Evolutionary conservation across 2,888 invertebrate genomes (phyloP).

Genomic region (Cheilosia variabilis): DNA sequence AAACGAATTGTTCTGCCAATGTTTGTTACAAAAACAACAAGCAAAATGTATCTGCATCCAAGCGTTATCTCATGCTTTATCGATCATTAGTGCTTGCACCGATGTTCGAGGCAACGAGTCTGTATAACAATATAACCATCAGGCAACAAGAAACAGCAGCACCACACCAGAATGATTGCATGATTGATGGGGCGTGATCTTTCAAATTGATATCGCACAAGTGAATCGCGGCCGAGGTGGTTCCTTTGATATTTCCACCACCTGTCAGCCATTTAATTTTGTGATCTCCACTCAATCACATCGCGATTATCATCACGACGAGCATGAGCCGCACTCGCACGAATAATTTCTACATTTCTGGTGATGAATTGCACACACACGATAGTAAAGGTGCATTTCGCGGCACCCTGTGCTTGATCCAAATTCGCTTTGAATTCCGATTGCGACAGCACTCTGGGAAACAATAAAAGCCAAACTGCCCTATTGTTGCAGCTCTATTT

Average conservation of each 20-base stretch:
- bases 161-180: constrained; percentile 31
- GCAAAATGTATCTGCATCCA: constrained; percentile 16
- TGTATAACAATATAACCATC: not conserved
- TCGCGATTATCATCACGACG: constrained; percentile 18
- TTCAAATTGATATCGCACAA: constrained; percentile 61
- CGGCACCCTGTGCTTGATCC: constrained; percentile 30
- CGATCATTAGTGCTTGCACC: constrained; percentile 62
- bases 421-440: constrained; percentile 6
- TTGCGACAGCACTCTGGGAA: constrained; percentile 19
- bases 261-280: constrained; percentile 46
- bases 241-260: constrained; percentile 58
- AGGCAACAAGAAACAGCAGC: constrained; percentile 41
- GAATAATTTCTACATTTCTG: not conserved
- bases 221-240: constrained; percentile 38
- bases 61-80: constrained; percentile 64
- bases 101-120: constrained; percentile 18
- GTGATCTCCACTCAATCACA: constrained; percentile 23
- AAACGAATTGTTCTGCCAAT: constrained; percentile 57
- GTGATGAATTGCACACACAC: not conserved
- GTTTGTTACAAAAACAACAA: constrained; percentile 1
- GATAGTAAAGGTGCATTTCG: not conserved
- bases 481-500: constrained; percentile 31
- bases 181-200: constrained; percentile 72
- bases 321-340: not conserved
- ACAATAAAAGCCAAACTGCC: constrained; percentile 25